Evolutionary conservation across 2,113 vertebrate genomes (phyloP).

Genomic region (Pterocles orientalis): DNA sequence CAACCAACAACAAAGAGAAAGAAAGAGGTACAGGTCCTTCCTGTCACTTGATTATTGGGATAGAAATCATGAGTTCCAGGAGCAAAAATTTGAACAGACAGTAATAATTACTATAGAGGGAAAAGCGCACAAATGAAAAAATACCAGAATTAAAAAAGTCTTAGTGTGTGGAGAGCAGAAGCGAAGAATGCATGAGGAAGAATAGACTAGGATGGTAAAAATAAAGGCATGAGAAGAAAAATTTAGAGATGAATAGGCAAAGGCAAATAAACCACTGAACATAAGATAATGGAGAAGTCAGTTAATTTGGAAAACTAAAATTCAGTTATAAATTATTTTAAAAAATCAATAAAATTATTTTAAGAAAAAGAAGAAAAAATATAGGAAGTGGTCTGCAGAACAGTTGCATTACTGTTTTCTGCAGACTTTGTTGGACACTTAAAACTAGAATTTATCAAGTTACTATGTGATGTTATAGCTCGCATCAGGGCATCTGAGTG

Average conservation of each 20-base stretch:
- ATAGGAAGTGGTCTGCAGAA: not conserved
- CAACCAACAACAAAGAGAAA: not conserved
- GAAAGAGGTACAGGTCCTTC: not conserved
- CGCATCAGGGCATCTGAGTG: not conserved
- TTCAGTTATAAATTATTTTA: not conserved
- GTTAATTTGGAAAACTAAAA: not conserved
- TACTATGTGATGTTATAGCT: not conserved
- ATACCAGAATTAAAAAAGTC: not conserved
- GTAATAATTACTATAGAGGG: not conserved
- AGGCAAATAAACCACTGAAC: not conserved
- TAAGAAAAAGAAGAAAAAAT: not conserved
- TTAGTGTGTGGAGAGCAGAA: not conserved
- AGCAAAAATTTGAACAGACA: not conserved
- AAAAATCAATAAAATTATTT: not conserved
- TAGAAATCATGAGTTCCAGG: not conserved
- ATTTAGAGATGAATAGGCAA: not conserved
- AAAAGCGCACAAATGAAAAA: not conserved
- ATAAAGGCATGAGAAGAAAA: not conserved
- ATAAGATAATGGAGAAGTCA: not conserved
- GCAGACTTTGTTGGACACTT: not conserved
- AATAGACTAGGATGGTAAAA: not conserved
- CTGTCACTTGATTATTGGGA: not conserved
- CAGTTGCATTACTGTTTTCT: not conserved
- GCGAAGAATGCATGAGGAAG: not conserved
- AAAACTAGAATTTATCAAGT: not conserved